Evolutionary conservation across 2,888 invertebrate genomes (phyloP).

Genomic region (Trissolcus japonicus): DNA sequence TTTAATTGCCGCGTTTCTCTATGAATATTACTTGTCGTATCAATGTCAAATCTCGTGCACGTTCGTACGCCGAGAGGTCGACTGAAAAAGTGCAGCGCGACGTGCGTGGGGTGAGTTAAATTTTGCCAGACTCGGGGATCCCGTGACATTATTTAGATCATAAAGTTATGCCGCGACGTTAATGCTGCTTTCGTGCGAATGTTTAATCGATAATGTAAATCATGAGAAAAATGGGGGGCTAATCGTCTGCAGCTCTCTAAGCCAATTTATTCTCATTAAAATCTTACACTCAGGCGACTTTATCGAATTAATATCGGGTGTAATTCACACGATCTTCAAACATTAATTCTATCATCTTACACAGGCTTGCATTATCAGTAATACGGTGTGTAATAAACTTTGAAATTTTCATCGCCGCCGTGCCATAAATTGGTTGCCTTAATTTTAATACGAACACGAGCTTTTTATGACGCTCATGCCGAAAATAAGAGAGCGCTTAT

Average conservation of each 20-base stretch:
- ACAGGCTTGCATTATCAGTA: constrained; percentile 27
- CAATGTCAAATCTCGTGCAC: constrained; percentile 41
- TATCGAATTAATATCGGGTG: constrained; percentile 53
- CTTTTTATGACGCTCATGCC: constrained; percentile 12
- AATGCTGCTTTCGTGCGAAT: constrained; percentile 53
- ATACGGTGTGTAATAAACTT: constrained; percentile 6
- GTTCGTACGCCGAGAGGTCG: constrained; percentile 13
- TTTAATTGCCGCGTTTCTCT: constrained; percentile 29
- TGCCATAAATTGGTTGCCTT: constrained; percentile 14
- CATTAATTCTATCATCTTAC: constrained; percentile 51
- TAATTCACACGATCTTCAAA: constrained; percentile 51
- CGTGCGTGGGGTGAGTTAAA: constrained; percentile 24
- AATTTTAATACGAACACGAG: constrained; percentile 26
- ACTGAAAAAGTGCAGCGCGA: constrained; percentile 34
- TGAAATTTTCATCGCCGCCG: constrained; percentile 37
- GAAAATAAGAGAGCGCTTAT: constrained; percentile 26
- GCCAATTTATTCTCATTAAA: constrained; percentile 55
- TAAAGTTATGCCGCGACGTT: constrained; percentile 42
- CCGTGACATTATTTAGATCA: constrained; percentile 53
- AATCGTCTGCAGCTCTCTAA: constrained; percentile 39
- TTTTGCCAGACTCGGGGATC: constrained; percentile 43
- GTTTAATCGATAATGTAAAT: constrained; percentile 57
- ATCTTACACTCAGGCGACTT: constrained; percentile 47
- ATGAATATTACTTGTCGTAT: constrained; percentile 51
- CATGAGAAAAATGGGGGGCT: constrained; percentile 49